These are phyloP conservation scores for Ametastegia equiseti DNA, from an alignment of 2,888 invertebrate species.

Conservation along the genomic window DNA sequence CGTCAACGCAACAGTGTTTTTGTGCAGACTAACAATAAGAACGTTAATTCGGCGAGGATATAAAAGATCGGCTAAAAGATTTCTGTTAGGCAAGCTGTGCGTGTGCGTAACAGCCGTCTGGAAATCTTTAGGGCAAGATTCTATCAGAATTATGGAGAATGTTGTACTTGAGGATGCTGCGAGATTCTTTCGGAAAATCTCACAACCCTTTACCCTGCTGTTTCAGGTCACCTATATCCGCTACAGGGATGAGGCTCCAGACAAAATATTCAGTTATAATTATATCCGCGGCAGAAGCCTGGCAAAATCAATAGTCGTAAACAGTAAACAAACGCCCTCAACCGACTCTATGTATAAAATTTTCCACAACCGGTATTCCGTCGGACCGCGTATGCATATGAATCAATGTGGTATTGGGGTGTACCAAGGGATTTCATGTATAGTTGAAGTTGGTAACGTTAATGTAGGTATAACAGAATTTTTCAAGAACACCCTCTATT, in stretches of 20 bases:
- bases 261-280: neutral
- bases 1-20: no score
- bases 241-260: neutral
- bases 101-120: neutral
- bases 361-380: neutral
- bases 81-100: neutral
- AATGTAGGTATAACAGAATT: no score
- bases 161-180: neutral
- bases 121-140: neutral
- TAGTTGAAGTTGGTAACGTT: no score
- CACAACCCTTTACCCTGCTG: neutral
- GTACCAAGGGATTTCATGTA: no score
- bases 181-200: neutral
- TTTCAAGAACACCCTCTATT: no score
- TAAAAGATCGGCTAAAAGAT: no score
- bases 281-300: neutral
- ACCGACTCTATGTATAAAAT: neutral
- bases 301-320: constrained; percentile 16
- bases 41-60: neutral
- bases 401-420: no score
- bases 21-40: no score
- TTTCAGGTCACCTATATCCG: neutral
- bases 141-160: neutral
- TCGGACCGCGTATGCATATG: neutral
- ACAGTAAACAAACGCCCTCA: neutral